These are phyloP conservation scores for Rutpela maculata DNA, from an alignment of 2,888 invertebrate genomes.

Conservation along the genomic window DNA sequence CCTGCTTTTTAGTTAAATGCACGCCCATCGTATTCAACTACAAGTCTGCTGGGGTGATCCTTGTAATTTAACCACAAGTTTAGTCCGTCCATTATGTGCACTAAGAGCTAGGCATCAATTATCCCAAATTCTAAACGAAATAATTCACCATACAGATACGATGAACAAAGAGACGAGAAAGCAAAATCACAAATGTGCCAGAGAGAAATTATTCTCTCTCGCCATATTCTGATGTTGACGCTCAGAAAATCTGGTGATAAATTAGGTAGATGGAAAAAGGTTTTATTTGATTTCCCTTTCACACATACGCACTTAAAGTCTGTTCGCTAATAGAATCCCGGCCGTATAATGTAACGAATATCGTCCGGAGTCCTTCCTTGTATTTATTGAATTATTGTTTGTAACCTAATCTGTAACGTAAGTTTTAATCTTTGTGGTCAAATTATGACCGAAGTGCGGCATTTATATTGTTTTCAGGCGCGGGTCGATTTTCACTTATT, in stretches of 20 bases:
- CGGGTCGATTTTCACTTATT: too few species aligned
- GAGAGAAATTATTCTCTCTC: background rate
- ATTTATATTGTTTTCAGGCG: too few species aligned
- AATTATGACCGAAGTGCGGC: too few species aligned
- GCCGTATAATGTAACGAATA: too few species aligned
- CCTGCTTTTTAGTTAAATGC: conserved; percentile 26
- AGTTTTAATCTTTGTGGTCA: too few species aligned
- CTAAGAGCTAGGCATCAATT: conserved; percentile 34
- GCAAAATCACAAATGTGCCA: background rate
- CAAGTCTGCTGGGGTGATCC: conserved; percentile 8
- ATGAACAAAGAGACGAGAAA: conserved; percentile 18
- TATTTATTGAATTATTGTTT: too few species aligned
- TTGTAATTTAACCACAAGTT: conserved; percentile 1
- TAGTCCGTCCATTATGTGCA: conserved; percentile 27
- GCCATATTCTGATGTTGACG: background rate
- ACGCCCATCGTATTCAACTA: background rate
- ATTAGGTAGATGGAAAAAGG: background rate
- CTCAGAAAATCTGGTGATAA: background rate
- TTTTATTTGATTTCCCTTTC: background rate
- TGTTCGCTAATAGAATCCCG: too few species aligned
- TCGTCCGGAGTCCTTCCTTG: too few species aligned
- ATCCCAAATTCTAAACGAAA: conserved; percentile 19
- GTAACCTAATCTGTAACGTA: too few species aligned
- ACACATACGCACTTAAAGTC: background rate
- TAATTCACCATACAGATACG: conserved; percentile 13